Evolutionary conservation across 2,797 vertebrate species (phyloP), one percentile per base, ranked within the genome.

Genomic region (Ceryle rudis): DNA sequence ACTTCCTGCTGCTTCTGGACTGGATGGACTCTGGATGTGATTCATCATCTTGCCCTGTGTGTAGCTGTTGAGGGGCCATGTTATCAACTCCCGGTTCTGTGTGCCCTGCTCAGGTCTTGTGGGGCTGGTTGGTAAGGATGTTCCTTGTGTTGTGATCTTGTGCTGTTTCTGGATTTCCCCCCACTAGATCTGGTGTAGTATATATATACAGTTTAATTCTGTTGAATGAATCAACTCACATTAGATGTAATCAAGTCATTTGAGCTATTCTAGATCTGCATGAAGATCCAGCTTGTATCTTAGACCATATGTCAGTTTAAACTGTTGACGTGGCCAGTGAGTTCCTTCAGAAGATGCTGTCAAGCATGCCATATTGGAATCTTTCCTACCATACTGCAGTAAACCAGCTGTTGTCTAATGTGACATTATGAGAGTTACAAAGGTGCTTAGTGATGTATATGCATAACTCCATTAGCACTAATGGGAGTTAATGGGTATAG

Each of bases 401-500:
- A 49, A 91, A 44, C 0, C 82, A 90, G 44, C 69, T 94, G 79
- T 19, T 92, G 6, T 9, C 29, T 47, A 3, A 14, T 14, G 57
- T 85, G 81, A 17, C 57, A n/a, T 14, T 52, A 25, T 31, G 60
- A 62, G 14, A n/a, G 39, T 78, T 91, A 39, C 52, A 61, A 46
- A 33, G 89, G 89, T 61, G 65, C 73, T 85, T 66, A 64, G 57
- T 37, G 81, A 58, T 92, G 89, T 55, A 64, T 84, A 86, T 87
- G 78, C 55, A 15, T 8, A 95, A 67, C 81, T 93, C 83, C 94
- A 96, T 93, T 95, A 94, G 49, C 69, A 58, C 89, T 97, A 95
- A 96, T 86, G 89, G 85, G 65, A 90, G 65, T 81, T 96, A 95
- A 96, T 88, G 92, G 80, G 22, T 79, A 81, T 33, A 81, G 93